A percentile compares a stretch with the other conserved stretches of the same genome.
Conservation (phyloP, 1,140 invertebrate species). For the Drosophila navojoa region DNA sequence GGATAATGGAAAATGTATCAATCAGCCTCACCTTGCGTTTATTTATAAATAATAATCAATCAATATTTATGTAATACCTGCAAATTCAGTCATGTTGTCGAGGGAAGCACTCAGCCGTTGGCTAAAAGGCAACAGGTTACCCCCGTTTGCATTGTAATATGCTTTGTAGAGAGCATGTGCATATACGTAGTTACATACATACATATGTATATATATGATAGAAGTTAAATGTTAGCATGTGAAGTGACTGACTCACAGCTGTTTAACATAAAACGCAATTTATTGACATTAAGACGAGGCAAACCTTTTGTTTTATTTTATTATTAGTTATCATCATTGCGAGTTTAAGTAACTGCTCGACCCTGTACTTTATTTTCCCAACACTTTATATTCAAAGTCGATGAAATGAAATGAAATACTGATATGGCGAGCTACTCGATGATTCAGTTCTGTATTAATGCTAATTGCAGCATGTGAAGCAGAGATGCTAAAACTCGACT, state of each 20-base stretch:
- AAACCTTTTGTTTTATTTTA: slow-evolving; percentile 2
- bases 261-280: slow-evolving; percentile 29
- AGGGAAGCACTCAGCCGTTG: slow-evolving; percentile 14
- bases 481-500: neutral
- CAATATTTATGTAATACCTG: slow-evolving; percentile 44
- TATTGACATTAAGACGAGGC: slow-evolving; percentile 21
- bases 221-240: slow-evolving; percentile 1
- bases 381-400: neutral
- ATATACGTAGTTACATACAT: neutral
- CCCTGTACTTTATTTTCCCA: neutral
- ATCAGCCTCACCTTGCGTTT: slow-evolving; percentile 36
- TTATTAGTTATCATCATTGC: slow-evolving; percentile 25
- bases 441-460: slow-evolving; percentile 11
- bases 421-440: neutral
- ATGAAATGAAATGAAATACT: slow-evolving; percentile 15
- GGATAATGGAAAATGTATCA: slow-evolving; percentile 49
- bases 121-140: slow-evolving; percentile 45
- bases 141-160: slow-evolving; percentile 20
- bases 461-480: slow-evolving; percentile 14
- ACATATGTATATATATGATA: too few relatives aligned
- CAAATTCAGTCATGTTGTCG: neutral
- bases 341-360: neutral
- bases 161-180: slow-evolving; percentile 3
- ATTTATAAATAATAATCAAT: slow-evolving; percentile 56
- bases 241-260: slow-evolving; percentile 23